These are phyloP conservation scores for Campylorhamphus procurvoides DNA, from an alignment of 2,113 vertebrate species.

Conservation along the genomic window DNA sequence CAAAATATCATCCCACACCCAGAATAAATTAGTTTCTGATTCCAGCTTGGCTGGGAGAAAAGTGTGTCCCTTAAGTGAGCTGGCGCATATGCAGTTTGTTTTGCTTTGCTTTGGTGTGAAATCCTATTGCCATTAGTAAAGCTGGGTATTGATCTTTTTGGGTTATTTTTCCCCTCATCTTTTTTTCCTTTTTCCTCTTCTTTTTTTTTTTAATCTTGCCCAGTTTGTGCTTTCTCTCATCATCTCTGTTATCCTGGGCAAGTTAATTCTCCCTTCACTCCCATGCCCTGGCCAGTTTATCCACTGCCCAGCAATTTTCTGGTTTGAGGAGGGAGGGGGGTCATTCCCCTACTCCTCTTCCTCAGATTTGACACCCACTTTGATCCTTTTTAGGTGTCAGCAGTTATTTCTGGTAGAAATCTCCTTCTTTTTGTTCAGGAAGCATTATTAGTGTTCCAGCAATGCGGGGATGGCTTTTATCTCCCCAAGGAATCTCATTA, in stretches of 20 bases:
- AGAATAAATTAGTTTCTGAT: neutral
- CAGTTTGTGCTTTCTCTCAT: neutral
- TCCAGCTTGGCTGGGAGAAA: neutral
- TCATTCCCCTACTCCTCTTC: neutral
- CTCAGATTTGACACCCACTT: slow-evolving; percentile 1
- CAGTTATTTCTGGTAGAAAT: neutral
- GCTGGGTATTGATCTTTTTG: neutral
- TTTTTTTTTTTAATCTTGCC: neutral
- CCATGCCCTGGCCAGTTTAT: neutral
- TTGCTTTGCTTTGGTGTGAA: slow-evolving; percentile 9
- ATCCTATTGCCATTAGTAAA: neutral
- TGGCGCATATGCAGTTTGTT: neutral
- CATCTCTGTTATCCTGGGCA: neutral
- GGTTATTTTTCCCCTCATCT: neutral
- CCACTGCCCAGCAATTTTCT: neutral
- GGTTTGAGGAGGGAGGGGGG: neutral
- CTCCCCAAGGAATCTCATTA: slow-evolving; percentile 81
- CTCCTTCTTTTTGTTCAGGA: neutral
- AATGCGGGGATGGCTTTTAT: slow-evolving; percentile 68
- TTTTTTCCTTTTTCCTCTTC: neutral
- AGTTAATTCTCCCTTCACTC: neutral
- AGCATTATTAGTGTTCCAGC: slow-evolving; percentile 64
- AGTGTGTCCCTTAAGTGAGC: neutral
- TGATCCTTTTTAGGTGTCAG: slow-evolving; percentile 20
- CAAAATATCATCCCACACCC: neutral